phyloP scores from a whole-genome alignment of 1,140 invertebrate species.

The Drosophila repleta region DNA sequence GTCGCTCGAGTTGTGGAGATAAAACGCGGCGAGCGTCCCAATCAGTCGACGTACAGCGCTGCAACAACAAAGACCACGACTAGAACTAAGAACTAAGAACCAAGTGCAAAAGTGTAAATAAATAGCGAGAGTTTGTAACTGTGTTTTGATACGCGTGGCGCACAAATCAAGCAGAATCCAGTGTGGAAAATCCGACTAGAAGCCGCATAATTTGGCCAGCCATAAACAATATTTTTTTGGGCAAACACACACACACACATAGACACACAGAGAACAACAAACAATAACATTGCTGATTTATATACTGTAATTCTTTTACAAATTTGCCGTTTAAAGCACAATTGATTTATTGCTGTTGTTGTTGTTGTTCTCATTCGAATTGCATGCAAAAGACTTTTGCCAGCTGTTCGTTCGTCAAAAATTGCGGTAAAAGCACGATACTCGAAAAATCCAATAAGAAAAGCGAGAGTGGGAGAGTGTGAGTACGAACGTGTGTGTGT shows the following conservation, averaged over 20 bases:
- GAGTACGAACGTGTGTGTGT: background rate
- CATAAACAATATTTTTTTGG: slow-evolving; percentile 54
- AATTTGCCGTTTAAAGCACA: slow-evolving; percentile 40
- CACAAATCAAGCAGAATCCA: slow-evolving; percentile 46
- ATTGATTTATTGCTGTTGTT: slow-evolving; percentile 53
- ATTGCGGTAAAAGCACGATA: slow-evolving; percentile 16
- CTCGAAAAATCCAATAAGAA: slow-evolving; percentile 10
- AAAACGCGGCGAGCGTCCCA: slow-evolving; percentile 19
- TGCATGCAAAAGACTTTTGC: slow-evolving; percentile 38
- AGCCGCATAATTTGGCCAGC: slow-evolving; percentile 25
- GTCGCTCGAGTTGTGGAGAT: slow-evolving; percentile 35
- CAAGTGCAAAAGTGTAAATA: slow-evolving; percentile 32
- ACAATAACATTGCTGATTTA: slow-evolving; percentile 22
- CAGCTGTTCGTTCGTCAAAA: slow-evolving; percentile 52
- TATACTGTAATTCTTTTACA: slow-evolving; percentile 56
- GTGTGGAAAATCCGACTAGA: slow-evolving; percentile 32
- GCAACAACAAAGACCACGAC: slow-evolving; percentile 20
- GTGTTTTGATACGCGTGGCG: slow-evolving; percentile 48
- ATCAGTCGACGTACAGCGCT: slow-evolving; percentile 38
- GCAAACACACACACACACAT: slow-evolving; percentile 19
- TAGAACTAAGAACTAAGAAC: background rate
- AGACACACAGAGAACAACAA: slow-evolving; percentile 14
- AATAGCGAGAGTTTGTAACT: slow-evolving; percentile 19
- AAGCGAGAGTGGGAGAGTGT: slow-evolving; percentile 2
- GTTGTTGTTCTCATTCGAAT: slow-evolving; percentile 26